A percentile compares a stretch with the other conserved stretches of the same genome.
phyloP scores from a whole-genome alignment of 2,797 vertebrate species.

The Gambelia wislizenii region DNA sequence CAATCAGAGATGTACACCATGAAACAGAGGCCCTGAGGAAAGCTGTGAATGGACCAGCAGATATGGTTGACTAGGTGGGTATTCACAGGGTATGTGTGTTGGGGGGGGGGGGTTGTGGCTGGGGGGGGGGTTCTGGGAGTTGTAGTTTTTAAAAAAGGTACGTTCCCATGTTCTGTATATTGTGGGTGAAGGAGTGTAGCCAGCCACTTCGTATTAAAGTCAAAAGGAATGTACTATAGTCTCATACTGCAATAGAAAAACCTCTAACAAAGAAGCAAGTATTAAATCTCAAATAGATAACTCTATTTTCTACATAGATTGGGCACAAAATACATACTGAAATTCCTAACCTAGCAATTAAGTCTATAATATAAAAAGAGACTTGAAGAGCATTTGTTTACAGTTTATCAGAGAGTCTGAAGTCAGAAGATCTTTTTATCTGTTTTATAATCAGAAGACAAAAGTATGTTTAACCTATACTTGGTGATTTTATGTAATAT shows the following conservation, averaged over 20 bases:
- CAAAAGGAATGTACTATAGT: neutral
- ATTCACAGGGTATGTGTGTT: no score
- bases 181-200: neutral
- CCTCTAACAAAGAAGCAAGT: neutral
- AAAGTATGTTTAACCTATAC: neutral
- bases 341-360: neutral
- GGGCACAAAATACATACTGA: neutral
- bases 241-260: neutral
- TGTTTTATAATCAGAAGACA: neutral
- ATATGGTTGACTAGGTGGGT: neutral
- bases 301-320: neutral
- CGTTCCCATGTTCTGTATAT: neutral
- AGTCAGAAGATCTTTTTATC: neutral
- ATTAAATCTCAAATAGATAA: neutral
- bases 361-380: neutral
- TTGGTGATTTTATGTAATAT: neutral
- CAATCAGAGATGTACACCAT: neutral
- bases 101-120: neutral
- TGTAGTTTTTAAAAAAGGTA: neutral
- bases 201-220: neutral
- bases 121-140: neutral
- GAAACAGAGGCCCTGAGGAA: neutral
- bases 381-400: neutral
- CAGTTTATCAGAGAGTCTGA: neutral
- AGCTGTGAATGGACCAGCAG: neutral